Conservation (phyloP, 2,113 vertebrate genomes). For the Bettongia penicillata region DNA sequence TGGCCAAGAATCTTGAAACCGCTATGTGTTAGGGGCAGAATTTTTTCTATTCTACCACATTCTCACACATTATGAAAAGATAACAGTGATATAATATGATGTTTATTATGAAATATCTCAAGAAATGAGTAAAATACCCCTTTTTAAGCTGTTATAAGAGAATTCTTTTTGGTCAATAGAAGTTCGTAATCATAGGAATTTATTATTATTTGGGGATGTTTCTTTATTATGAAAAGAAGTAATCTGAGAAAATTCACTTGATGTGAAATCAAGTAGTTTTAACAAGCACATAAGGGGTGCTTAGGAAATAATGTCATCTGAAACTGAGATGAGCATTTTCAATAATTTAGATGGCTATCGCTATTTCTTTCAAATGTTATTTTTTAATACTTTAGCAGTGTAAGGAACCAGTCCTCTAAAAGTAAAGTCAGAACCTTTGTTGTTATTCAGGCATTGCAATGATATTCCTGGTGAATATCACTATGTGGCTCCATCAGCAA, state of each 20-base stretch:
- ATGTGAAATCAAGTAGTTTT: not conserved
- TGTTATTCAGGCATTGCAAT: not conserved
- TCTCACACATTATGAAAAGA: not conserved
- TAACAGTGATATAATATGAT: not conserved
- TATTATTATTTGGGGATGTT: not conserved
- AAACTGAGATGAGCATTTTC: not conserved
- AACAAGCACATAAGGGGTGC: not conserved
- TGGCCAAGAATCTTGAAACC: not conserved
- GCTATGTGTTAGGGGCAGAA: not conserved
- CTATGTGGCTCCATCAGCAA: not conserved
- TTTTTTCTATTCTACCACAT: not conserved
- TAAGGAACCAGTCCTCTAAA: not conserved
- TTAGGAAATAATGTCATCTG: not conserved
- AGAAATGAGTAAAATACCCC: not conserved
- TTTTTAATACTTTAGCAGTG: not conserved
- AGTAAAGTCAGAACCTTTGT: not conserved
- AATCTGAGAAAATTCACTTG: not conserved
- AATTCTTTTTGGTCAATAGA: not conserved
- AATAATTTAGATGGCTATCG: not conserved
- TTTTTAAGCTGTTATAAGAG: not conserved
- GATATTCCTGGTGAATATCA: not conserved
- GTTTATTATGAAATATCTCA: not conserved
- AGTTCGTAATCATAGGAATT: not conserved
- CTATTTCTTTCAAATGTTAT: not conserved
- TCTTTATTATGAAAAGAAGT: not conserved